Conservation (phyloP, 2,113 vertebrate species). For the Cyanistes caeruleus region DNA sequence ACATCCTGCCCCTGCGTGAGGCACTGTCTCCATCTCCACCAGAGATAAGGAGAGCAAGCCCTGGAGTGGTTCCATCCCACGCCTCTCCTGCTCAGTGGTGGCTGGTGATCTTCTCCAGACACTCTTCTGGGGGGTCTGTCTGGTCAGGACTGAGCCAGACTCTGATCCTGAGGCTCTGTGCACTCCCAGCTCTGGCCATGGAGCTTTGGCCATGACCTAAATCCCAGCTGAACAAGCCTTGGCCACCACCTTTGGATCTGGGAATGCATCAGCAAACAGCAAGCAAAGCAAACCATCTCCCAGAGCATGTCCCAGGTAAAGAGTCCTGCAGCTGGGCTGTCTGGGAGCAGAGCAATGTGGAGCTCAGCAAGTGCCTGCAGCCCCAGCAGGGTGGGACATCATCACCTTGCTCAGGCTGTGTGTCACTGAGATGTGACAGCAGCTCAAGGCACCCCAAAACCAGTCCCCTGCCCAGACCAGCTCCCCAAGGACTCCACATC, state of each 20-base stretch:
- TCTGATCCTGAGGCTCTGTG: background rate
- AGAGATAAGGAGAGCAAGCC: background rate
- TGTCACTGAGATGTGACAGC: background rate
- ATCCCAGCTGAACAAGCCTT: background rate
- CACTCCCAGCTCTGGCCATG: background rate
- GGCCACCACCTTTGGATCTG: background rate
- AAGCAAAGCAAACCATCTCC: background rate
- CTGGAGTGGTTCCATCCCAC: background rate
- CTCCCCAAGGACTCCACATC: background rate
- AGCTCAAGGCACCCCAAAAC: background rate
- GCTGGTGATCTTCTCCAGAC: background rate
- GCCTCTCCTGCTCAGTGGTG: background rate
- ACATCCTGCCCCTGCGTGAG: background rate
- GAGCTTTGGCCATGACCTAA: background rate
- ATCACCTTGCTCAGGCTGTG: no score
- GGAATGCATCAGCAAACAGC: background rate
- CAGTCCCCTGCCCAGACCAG: background rate
- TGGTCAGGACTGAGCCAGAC: background rate
- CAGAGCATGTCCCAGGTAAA: background rate
- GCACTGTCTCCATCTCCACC: background rate
- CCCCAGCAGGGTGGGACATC: accelerated
- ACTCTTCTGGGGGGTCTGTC: background rate
- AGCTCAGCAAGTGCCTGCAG: background rate
- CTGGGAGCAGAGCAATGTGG: accelerated
- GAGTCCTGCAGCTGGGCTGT: background rate